Conservation (phyloP, 2,113 vertebrate genomes). For the Larimichthys polyactis region DNA sequence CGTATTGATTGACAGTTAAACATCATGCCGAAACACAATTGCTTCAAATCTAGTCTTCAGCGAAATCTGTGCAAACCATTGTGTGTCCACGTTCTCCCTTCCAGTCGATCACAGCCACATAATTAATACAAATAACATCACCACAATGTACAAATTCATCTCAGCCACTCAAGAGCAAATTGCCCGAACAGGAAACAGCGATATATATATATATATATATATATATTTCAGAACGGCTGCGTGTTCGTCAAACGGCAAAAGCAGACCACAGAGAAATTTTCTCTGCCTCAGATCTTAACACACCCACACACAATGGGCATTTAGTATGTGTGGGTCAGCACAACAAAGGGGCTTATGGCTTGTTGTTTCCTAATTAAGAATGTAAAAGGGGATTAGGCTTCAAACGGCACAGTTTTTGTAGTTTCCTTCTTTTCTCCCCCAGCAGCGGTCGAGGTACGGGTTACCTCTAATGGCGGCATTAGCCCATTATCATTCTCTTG, state of each 20-base stretch:
- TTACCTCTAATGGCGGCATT: slow-evolving; percentile 57
- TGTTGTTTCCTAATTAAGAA: slow-evolving; percentile 83
- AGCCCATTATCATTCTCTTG: slow-evolving; percentile 58
- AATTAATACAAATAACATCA: slow-evolving; percentile 9
- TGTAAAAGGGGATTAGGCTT: slow-evolving; percentile 82
- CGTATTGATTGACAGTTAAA: slow-evolving; percentile 34
- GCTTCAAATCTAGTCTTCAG: slow-evolving; percentile 9
- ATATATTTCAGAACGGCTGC: slow-evolving; percentile 8
- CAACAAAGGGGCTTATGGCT: slow-evolving; percentile 76
- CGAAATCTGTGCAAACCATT: not conserved
- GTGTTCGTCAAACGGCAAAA: slow-evolving; percentile 8
- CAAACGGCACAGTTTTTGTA: slow-evolving; percentile 70
- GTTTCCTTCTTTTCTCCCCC: slow-evolving; percentile 48
- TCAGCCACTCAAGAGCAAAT: slow-evolving; percentile 29
- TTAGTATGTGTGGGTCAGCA: slow-evolving; percentile 72
- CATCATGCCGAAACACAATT: slow-evolving; percentile 19
- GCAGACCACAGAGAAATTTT: slow-evolving; percentile 38
- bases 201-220: not conserved
- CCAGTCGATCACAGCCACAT: not conserved
- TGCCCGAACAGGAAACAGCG: slow-evolving; percentile 9
- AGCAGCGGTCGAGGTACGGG: slow-evolving; percentile 51
- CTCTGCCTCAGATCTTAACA: slow-evolving; percentile 66
- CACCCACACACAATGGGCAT: slow-evolving; percentile 64
- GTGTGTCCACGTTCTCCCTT: not conserved
- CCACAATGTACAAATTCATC: slow-evolving; percentile 14